Evolutionary conservation across 1,140 invertebrate species (phyloP), one percentile per base, ranked within the genome.

Genomic region (Contarinia nasturtii): DNA sequence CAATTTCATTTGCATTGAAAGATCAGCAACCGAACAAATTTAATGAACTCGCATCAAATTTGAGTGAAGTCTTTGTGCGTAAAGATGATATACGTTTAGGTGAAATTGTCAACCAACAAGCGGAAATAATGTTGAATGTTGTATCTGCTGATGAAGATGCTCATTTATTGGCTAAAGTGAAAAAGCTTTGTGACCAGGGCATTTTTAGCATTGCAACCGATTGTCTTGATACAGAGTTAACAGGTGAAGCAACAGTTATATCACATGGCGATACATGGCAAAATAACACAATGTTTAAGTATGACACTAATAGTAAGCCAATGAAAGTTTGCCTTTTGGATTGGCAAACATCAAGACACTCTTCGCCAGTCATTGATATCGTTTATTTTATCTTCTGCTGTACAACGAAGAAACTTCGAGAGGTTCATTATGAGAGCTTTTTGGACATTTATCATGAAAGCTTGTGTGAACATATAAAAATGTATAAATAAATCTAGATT

Each of bases 361-460:
- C 63, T 12, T 70, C 70, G 21, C 64, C 71, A 1, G 54, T 64
- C 0, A 49, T 64, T 1, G 75, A 77, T 53, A 50, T 77, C 2
- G 44, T 65, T 27, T 73, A 73, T 49, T 68, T 74, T 50, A 53
- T 76, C 3, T 70, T 68, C 53, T 63, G 61, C 5, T 68, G 69
- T 12, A 65, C 70, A 0, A 62, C 67, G 27, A 54, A 62, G 15
- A 53, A 65, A 11, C 60, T 69, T 20, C 56, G 71, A 2, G 50
- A 52, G 4, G 33, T 64, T 22, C 50, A 71, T 50, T 70, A 58
- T 47, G 55, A 69, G 19, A 46, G 60, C 7, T 53, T 72, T 1
- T 33, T 74, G 10, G 55, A 64, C 12, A 51, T 62, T 40, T 75
- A 74, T 53, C 63, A 72, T 48, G 37, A 57, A 8, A 59, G 60